These are phyloP conservation scores for Pogonognathellus flavescens DNA, from an alignment of 1,140 invertebrate species.

Conservation along the genomic window DNA sequence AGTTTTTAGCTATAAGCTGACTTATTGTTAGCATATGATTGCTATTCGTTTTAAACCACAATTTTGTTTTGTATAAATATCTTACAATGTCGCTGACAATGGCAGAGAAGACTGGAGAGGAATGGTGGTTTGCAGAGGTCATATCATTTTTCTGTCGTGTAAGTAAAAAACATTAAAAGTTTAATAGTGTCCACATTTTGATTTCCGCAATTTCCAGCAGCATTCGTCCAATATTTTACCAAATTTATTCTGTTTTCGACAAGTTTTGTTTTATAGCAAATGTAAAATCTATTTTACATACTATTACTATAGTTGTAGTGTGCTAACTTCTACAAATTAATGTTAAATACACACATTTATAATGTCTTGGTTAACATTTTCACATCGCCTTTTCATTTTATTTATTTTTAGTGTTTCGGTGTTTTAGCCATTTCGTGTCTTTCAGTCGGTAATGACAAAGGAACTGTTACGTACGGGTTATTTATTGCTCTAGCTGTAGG, in stretches of 20 bases:
- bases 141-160: constrained; percentile 49
- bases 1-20: too few species aligned
- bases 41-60: too few species aligned
- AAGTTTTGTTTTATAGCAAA: too few species aligned
- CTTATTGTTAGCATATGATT: too few species aligned
- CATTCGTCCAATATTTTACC: too few species aligned
- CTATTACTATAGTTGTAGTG: too few species aligned
- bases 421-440: constrained; percentile 35
- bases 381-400: background rate
- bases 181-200: too few species aligned
- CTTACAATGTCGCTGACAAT: background rate
- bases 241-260: background rate
- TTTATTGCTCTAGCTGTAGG: background rate
- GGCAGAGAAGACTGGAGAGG: constrained; percentile 20
- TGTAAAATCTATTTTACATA: too few species aligned
- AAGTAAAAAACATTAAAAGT: background rate
- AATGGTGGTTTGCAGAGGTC: constrained; percentile 43
- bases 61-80: background rate
- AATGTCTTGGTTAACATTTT: too few species aligned
- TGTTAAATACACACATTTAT: too few species aligned
- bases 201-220: too few species aligned
- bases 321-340: background rate
- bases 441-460: background rate
- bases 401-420: constrained; percentile 27
- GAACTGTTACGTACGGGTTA: background rate